These are phyloP conservation scores for Phataginus tricuspis DNA, from an alignment of 2,797 vertebrate genomes.

Conservation along the genomic window DNA sequence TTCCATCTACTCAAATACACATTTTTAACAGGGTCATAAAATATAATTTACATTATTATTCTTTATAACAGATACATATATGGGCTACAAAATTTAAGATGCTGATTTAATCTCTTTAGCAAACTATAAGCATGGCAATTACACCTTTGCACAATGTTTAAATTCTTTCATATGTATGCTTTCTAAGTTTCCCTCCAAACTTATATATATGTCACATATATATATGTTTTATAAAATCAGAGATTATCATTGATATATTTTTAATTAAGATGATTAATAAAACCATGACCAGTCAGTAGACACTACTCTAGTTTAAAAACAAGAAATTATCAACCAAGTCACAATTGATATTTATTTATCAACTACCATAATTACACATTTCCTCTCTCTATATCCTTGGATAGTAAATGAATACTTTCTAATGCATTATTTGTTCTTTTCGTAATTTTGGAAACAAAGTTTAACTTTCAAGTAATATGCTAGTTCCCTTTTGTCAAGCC, in stretches of 20 bases:
- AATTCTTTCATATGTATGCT: neutral
- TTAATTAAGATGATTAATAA: neutral
- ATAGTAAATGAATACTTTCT: neutral
- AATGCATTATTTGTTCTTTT: neutral
- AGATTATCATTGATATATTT: neutral
- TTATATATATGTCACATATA: neutral
- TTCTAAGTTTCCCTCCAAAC: too few relatives aligned
- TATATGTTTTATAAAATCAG: neutral
- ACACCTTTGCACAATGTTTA: neutral
- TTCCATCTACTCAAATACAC: neutral
- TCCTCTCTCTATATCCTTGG: neutral
- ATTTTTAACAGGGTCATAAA: neutral
- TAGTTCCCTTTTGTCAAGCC: neutral
- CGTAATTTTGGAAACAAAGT: conserved; percentile 15
- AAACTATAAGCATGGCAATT: neutral
- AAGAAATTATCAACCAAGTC: neutral
- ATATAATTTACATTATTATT: neutral
- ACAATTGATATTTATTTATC: neutral
- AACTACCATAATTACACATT: neutral
- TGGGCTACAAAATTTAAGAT: neutral
- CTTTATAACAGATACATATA: neutral
- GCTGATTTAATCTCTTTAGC: neutral
- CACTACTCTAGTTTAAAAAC: neutral
- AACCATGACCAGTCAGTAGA: neutral
- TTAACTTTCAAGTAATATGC: neutral